Evolutionary conservation across 2,113 vertebrate species (phyloP).

Genomic region (Eulemur macaco): DNA sequence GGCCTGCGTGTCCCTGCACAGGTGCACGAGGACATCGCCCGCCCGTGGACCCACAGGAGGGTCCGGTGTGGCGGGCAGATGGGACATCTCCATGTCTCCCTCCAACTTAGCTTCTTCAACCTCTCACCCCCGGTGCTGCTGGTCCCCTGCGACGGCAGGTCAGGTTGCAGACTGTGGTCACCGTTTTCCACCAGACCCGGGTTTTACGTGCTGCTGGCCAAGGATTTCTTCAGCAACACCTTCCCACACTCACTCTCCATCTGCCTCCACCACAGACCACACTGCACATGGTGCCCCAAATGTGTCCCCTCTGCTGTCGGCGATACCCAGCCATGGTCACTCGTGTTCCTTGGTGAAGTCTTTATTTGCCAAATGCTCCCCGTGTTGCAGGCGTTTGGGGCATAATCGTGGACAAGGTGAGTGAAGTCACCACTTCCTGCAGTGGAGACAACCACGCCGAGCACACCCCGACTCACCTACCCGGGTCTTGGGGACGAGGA

Average conservation of each 20-base stretch:
- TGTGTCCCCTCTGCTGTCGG: rapidly evolving
- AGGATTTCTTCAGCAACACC: rapidly evolving
- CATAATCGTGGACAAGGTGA: rapidly evolving
- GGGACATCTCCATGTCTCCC: rapidly evolving
- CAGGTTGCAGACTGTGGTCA: rapidly evolving
- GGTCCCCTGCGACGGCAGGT: rapidly evolving
- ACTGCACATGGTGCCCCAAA: rapidly evolving
- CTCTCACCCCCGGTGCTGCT: rapidly evolving
- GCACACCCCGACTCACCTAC: rapidly evolving
- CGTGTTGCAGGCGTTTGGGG: rapidly evolving
- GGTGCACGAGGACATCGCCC: no score
- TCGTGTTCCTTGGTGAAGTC: rapidly evolving
- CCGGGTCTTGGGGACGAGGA: rapidly evolving
- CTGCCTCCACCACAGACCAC: rapidly evolving
- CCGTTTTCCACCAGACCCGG: rapidly evolving
- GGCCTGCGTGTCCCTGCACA: rapidly evolving
- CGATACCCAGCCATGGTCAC: rapidly evolving
- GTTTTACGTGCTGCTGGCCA: rapidly evolving
- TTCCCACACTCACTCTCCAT: rapidly evolving
- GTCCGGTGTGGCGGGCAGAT: neutral
- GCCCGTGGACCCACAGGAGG: neutral
- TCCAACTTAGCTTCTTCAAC: rapidly evolving
- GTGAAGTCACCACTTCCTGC: neutral
- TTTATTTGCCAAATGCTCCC: neutral
- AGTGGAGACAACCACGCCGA: neutral